Percentiles rank a stretch among this genome's conserved stretches.
Evolutionary conservation across 1,140 invertebrate species (phyloP).

Genomic region (Mya arenaria): DNA sequence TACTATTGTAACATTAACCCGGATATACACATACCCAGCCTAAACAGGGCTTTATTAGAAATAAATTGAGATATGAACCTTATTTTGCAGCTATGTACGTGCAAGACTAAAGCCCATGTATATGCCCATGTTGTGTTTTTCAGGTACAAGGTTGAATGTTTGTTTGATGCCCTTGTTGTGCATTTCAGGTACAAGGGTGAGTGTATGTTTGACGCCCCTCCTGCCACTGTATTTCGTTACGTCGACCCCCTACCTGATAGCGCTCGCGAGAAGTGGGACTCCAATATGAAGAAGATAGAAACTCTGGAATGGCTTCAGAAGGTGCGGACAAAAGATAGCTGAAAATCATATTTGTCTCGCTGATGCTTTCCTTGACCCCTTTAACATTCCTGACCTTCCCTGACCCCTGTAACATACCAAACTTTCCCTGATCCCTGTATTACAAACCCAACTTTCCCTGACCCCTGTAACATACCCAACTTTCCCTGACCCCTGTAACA

Average conservation of each 20-base stretch:
- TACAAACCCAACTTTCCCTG: too few species aligned
- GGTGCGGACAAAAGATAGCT: too few species aligned
- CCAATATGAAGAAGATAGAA: slow-evolving; percentile 72
- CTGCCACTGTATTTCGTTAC: slow-evolving; percentile 70
- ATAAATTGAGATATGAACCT: neutral
- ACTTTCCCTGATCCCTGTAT: too few species aligned
- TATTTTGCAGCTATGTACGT: neutral
- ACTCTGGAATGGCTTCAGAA: slow-evolving; percentile 62
- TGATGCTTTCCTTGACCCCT: too few species aligned
- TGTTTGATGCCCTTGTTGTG: slow-evolving; percentile 15
- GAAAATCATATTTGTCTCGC: too few species aligned
- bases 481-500: too few species aligned
- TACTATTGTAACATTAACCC: neutral
- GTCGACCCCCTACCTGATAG: slow-evolving; percentile 70
- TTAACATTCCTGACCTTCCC: too few species aligned
- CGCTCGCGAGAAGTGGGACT: slow-evolving; percentile 71
- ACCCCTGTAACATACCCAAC: too few species aligned
- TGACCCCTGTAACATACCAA: too few species aligned
- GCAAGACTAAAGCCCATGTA: neutral
- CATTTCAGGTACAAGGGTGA: slow-evolving; percentile 71
- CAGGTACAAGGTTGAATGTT: neutral
- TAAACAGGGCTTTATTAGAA: neutral
- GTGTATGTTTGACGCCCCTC: slow-evolving; percentile 64
- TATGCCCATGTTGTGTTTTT: neutral
- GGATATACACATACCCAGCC: neutral